These are phyloP conservation scores for Theonella swinhoei DNA, from an alignment of 37 sponge, comb jelly and placozoan species.

Conservation along the genomic window DNA sequence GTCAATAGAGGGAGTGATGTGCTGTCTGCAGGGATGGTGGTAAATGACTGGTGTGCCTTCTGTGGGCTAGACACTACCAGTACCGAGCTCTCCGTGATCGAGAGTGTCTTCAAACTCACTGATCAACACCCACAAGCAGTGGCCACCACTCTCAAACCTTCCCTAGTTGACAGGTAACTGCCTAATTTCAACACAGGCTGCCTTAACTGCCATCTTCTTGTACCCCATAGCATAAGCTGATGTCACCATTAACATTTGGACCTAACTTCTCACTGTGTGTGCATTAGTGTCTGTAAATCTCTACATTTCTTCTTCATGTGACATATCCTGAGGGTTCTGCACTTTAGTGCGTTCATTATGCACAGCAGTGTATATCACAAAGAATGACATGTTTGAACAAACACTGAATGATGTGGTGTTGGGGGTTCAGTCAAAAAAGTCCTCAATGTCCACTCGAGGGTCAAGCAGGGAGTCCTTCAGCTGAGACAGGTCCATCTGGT, in stretches of 20 bases:
- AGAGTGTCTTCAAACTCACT: conserved; percentile 95
- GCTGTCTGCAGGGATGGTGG: conserved; percentile 94
- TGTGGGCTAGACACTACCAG: conserved; percentile 97
- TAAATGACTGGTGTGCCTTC: conserved; percentile 99
- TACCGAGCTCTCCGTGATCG: conserved; percentile 95
- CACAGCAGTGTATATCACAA: too few relatives aligned
- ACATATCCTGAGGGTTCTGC: background rate
- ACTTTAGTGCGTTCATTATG: too few relatives aligned
- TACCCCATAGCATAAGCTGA: too few relatives aligned
- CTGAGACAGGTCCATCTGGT: conserved; percentile 88
- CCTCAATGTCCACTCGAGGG: conserved; percentile 96
- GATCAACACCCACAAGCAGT: conserved; percentile 73
- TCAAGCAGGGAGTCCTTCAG: conserved; percentile 91
- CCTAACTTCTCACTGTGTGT: too few relatives aligned
- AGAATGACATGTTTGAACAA: too few relatives aligned
- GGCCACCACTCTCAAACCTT: conserved; percentile 64
- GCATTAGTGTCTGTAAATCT: too few relatives aligned
- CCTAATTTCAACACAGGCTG: too few relatives aligned
- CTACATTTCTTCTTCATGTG: too few relatives aligned
- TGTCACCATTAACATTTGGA: too few relatives aligned
- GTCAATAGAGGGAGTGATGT: conserved; percentile 98
- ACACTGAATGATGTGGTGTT: too few relatives aligned
- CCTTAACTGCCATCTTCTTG: too few relatives aligned
- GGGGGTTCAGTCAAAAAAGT: conserved; percentile 99
- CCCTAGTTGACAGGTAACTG: conserved; percentile 87